Base-by-base conservation (phyloP, 2,888 invertebrate genomes). In the Chesias legatella region DNA sequence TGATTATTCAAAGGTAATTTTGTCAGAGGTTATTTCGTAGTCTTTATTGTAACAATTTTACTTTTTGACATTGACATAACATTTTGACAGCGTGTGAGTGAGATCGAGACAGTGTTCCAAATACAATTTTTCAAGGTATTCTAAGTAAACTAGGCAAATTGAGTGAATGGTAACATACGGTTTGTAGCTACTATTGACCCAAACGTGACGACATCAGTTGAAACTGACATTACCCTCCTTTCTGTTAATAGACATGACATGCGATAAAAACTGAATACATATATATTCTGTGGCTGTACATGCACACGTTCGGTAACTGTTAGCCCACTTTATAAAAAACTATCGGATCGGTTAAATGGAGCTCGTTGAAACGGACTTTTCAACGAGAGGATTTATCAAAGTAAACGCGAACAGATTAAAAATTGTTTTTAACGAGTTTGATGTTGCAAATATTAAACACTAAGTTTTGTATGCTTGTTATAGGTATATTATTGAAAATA, bases 161-260 rank as follows among this genome's bases (percentile, higher is more conserved):
- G 13, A 11, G n/a, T 23, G 17, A 1, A 7, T n/a, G n/a, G 9
- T 13, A 10, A 6, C 23, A 7, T 17, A 40, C 28, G 21, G 9
- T 13, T 27, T 9, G 13, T 7, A 23, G 7, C 20, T 23, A 26
- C 17, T 6, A 39, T 29, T 32, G 28, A 40, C 35, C 35, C 24
- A 39, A 26, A 36, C 44, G 44, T 40, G 44, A 40, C 39, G 36
- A 39, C 37, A 38, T 43, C 29, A 33, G 8, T 31, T 32, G 26
- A 44, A 32, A 34, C 31, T 10, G 13, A 44, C 44, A 44, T 44
- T 44, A 39, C 23, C 44, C 44, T 35, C 27, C 24, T 39, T 44
- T 43, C 37, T 33, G 37, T 33, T 22, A 24, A 7, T 30, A 22
- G 1, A 7, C 7, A 22, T 22, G 30, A 31, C 33, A 33, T 28